Percentiles rank a stretch among this genome's conserved stretches.
Conservation (phyloP, 1,140 invertebrate genomes). For the Galleria mellonella region DNA sequence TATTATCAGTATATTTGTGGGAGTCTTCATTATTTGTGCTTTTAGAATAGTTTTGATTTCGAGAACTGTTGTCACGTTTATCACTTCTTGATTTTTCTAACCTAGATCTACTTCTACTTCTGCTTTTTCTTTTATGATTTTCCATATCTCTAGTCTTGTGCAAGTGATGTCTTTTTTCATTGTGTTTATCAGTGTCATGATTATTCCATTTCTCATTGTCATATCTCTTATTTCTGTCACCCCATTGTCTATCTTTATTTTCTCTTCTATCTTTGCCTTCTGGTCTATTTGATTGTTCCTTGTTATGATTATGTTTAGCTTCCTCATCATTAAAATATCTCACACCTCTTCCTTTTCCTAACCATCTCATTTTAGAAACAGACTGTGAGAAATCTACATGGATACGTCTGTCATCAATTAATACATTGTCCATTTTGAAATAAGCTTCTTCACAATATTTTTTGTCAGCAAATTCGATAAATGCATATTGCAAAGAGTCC, state of each 20-base stretch:
- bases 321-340: slow-evolving; percentile 66
- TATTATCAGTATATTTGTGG: slow-evolving; percentile 7
- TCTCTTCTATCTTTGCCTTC: slow-evolving; percentile 12
- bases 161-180: slow-evolving; percentile 10
- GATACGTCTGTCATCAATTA: slow-evolving; percentile 98
- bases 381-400: slow-evolving; percentile 99
- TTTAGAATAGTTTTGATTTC: not conserved
- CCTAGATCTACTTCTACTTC: slow-evolving; percentile 18
- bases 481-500: slow-evolving; percentile 98
- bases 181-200: slow-evolving; percentile 2
- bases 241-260: slow-evolving; percentile 1
- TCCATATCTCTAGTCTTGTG: slow-evolving; percentile 6
- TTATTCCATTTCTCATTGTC: slow-evolving; percentile 4
- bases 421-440: slow-evolving; percentile 99
- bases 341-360: slow-evolving; percentile 86
- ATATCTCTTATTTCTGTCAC: slow-evolving; percentile 8
- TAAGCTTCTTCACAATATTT: slow-evolving; percentile 98
- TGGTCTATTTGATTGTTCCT: not conserved
- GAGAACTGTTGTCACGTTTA: not conserved
- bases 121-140: slow-evolving; percentile 8
- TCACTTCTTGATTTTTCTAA: slow-evolving; percentile 8
- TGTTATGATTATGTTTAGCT: slow-evolving; percentile 10
- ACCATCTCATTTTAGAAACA: slow-evolving; percentile 93
- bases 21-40: not conserved
- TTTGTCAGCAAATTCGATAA: slow-evolving; percentile 97